A percentile compares a stretch with the other conserved stretches of the same genome.
Evolutionary conservation across 2,888 invertebrate species (phyloP).

Genomic region (Cistogaster globosa): DNA sequence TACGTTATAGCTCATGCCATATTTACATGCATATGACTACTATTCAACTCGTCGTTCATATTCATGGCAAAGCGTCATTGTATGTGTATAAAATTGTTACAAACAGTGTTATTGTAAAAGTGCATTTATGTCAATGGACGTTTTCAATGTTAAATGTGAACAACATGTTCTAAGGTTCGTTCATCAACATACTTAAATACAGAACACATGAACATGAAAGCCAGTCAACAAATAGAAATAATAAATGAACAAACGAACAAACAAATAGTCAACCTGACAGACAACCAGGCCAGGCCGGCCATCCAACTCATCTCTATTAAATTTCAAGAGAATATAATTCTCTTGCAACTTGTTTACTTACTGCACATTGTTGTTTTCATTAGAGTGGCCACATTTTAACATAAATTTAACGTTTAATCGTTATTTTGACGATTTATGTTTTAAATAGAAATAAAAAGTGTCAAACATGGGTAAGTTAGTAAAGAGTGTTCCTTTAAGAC

Average conservation of each 20-base stretch:
- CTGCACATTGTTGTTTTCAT: neutral
- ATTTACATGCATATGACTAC: too few relatives aligned
- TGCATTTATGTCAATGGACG: slow-evolving; percentile 80
- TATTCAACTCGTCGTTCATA: neutral
- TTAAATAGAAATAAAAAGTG: too few relatives aligned
- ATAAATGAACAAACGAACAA: neutral
- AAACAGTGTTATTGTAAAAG: slow-evolving; percentile 46
- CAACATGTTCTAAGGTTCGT: slow-evolving; percentile 66
- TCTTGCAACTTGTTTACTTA: slow-evolving; percentile 11
- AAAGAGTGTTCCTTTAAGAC: too few relatives aligned
- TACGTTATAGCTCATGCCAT: too few relatives aligned
- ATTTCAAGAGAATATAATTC: slow-evolving; percentile 17
- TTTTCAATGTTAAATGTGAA: slow-evolving; percentile 78
- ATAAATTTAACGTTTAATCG: too few relatives aligned
- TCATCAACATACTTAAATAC: neutral
- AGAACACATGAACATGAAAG: neutral
- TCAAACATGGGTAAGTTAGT: too few relatives aligned
- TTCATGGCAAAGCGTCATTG: neutral
- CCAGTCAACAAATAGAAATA: neutral
- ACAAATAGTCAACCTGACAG: neutral
- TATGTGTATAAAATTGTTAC: slow-evolving; percentile 10
- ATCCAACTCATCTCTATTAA: neutral
- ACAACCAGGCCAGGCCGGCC: too few relatives aligned
- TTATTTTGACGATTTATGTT: too few relatives aligned
- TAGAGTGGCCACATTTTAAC: too few relatives aligned